Evolutionary conservation across 2,797 vertebrate species (phyloP).

Genomic region (Sciurus carolinensis): DNA sequence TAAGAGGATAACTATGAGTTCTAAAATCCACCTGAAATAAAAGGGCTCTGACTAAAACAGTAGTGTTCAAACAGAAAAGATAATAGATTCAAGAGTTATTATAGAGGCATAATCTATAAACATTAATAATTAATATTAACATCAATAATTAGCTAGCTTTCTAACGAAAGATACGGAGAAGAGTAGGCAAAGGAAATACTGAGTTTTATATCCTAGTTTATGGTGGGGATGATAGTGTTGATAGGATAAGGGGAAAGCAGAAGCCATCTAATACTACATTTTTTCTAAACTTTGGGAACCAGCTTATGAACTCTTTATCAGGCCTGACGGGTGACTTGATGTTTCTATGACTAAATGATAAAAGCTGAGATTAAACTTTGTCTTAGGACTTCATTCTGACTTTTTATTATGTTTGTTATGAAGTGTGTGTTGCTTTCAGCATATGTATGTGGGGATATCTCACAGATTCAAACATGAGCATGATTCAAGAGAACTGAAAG

Average conservation of each 20-base stretch:
- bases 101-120: not conserved
- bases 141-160: not conserved
- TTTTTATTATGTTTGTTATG: not conserved
- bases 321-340: not conserved
- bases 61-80: not conserved
- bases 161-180: not conserved
- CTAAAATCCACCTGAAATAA: not conserved
- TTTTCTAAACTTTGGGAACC: not conserved
- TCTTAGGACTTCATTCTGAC: not conserved
- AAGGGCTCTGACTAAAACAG: not conserved
- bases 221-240: not conserved
- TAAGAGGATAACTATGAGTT: not conserved
- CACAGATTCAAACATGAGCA: not conserved
- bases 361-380: not conserved
- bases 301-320: not conserved
- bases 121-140: not conserved
- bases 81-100: not conserved
- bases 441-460: not conserved
- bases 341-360: not conserved
- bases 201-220: not conserved
- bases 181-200: not conserved
- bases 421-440: not conserved
- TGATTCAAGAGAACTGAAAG: slow-evolving; percentile 17
- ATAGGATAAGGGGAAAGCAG: not conserved
- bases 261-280: not conserved